Percentiles rank a stretch among this genome's conserved stretches.
Evolutionary conservation across 2,797 vertebrate genomes (phyloP).

Genomic region (Notolabrus celidotus): DNA sequence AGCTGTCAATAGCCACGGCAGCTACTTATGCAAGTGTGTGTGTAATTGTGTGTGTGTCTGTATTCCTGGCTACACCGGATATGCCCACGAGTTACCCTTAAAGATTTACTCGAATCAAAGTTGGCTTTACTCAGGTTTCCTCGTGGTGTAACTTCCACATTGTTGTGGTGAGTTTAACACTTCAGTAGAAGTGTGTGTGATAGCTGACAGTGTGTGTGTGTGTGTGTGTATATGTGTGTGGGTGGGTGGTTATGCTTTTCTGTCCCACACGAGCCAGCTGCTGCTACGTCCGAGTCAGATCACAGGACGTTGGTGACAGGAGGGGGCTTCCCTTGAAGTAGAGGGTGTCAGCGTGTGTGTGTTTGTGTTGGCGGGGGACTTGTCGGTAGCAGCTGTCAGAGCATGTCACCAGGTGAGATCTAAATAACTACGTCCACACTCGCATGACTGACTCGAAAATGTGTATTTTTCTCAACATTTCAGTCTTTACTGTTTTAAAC

Average conservation of each 20-base stretch:
- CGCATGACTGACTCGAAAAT: background rate
- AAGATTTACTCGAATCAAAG: constrained; percentile 30
- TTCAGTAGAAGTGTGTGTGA: constrained; percentile 21
- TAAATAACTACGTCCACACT: background rate
- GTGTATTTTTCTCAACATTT: background rate
- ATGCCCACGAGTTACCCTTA: constrained; percentile 7
- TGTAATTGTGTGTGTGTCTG: constrained; percentile 19
- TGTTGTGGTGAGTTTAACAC: constrained; percentile 32
- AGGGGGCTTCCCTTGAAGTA: constrained; percentile 33
- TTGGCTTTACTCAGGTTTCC: constrained; percentile 46
- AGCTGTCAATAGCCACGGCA: constrained; percentile 74
- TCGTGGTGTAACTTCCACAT: constrained; percentile 44
- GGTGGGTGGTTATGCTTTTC: constrained; percentile 8
- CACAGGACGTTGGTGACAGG: constrained; percentile 31
- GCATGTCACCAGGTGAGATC: constrained; percentile 47
- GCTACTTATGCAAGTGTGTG: constrained; percentile 43
- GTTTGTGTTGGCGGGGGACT: constrained; percentile 12
- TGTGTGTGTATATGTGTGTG: too few relatives aligned
- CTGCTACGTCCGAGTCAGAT: constrained; percentile 18
- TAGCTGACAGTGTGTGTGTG: constrained; percentile 28
- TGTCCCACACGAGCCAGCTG: constrained; percentile 48
- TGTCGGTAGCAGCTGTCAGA: constrained; percentile 59
- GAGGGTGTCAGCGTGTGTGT: constrained; percentile 17
- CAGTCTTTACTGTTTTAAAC: too few relatives aligned
- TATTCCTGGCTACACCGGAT: constrained; percentile 2